phyloP scores from a whole-genome alignment of 2,797 vertebrate species.

The Mus spretus region DNA sequence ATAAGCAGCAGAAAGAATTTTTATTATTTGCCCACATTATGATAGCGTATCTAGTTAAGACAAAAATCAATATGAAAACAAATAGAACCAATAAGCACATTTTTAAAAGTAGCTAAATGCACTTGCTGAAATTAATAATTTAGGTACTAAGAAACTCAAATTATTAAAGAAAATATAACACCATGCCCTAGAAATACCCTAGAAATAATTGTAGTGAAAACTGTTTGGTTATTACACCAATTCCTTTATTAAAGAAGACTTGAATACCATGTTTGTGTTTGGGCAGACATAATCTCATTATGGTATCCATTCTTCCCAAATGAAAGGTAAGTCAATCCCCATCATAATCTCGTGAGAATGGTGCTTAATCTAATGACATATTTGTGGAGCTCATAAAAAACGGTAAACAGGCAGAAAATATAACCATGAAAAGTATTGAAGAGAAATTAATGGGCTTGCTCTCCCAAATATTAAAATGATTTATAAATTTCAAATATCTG shows the following conservation, averaged over 20 bases:
- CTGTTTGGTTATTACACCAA: neutral
- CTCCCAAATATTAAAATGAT: conserved; percentile 56
- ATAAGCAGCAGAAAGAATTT: conserved; percentile 55
- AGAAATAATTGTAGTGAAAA: conserved; percentile 57
- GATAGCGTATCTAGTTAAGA: conserved; percentile 57
- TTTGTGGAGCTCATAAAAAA: conserved; percentile 61
- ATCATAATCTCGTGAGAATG: conserved; percentile 46
- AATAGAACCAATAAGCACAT: conserved; percentile 60
- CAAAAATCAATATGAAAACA: conserved; percentile 65
- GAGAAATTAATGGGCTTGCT: conserved; percentile 51
- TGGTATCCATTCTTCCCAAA: conserved; percentile 59
- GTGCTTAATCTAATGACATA: conserved; percentile 66
- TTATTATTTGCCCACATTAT: conserved; percentile 60
- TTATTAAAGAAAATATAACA: conserved; percentile 55
- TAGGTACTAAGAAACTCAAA: conserved; percentile 58
- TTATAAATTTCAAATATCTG: conserved; percentile 58
- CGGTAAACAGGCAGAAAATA: conserved; percentile 45
- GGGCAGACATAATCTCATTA: conserved; percentile 52
- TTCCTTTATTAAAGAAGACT: conserved; percentile 60
- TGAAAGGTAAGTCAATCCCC: neutral
- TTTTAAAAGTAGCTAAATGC: conserved; percentile 53
- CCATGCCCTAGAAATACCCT: neutral
- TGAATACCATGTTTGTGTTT: conserved; percentile 40
- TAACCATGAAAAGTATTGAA: conserved; percentile 57
- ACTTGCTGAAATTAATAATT: conserved; percentile 70